Evolutionary conservation across 1,140 invertebrate genomes (phyloP).

Genomic region (Drosophila micromelanica): DNA sequence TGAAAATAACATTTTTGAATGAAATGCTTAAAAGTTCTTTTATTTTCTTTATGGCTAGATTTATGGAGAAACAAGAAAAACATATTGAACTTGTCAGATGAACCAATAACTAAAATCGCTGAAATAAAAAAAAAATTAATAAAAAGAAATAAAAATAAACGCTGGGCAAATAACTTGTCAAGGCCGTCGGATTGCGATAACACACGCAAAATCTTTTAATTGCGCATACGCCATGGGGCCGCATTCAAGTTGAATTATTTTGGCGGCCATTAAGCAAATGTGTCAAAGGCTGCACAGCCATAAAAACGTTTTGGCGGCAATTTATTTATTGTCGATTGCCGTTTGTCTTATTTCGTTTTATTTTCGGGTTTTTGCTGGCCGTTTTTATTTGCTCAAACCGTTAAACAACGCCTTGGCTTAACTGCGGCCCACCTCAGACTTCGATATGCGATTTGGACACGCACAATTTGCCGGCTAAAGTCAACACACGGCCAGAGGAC

Average conservation of each 20-base stretch:
- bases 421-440: conserved; percentile 35
- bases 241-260: conserved; percentile 32
- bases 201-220: conserved; percentile 65
- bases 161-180: conserved; percentile 41
- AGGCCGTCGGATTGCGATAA: conserved; percentile 15
- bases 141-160: conserved; percentile 23
- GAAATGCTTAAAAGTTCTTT: conserved; percentile 37
- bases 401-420: conserved; percentile 36
- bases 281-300: conserved; percentile 70
- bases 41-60: conserved; percentile 34
- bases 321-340: conserved; percentile 68
- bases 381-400: conserved; percentile 59
- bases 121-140: neutral
- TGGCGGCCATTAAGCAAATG: conserved; percentile 55
- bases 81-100: conserved; percentile 78
- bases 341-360: conserved; percentile 63
- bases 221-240: conserved; percentile 65
- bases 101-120: conserved; percentile 44
- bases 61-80: conserved; percentile 59
- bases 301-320: conserved; percentile 70
- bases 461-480: conserved; percentile 59
- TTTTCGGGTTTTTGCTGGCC: conserved; percentile 20
- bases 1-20: too few relatives aligned
- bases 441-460: conserved; percentile 69
- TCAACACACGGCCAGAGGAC: neutral